A percentile compares a stretch with the other conserved stretches of the same genome.
Evolutionary conservation across 2,113 vertebrate species (phyloP).

Genomic region (Elanoides forficatus): DNA sequence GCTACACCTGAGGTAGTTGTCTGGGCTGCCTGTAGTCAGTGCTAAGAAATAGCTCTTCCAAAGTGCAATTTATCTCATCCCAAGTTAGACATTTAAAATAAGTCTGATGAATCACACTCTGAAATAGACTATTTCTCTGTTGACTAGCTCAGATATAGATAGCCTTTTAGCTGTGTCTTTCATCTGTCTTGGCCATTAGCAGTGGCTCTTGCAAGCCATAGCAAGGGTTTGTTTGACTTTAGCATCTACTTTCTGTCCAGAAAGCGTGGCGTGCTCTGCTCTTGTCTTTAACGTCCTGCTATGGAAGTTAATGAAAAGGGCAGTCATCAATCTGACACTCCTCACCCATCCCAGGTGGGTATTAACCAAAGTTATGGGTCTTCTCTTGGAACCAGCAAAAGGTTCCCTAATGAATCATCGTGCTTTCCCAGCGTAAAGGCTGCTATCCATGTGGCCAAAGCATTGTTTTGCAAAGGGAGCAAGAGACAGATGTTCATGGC

Average conservation of each 20-base stretch:
- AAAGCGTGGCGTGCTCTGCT: fast-evolving
- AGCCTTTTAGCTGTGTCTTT: not conserved
- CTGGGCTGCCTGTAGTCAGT: not conserved
- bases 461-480: fast-evolving
- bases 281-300: not conserved
- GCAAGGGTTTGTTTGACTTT: not conserved
- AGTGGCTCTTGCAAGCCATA: not conserved
- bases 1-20: not conserved
- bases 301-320: not conserved
- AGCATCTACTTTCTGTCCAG: not conserved
- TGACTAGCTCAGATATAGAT: not conserved
- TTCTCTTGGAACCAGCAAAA: not conserved
- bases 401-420: fast-evolving
- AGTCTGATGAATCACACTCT: not conserved
- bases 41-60: slow-evolving; percentile 1
- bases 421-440: not conserved
- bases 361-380: not conserved
- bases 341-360: not conserved
- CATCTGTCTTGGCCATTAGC: not conserved
- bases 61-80: not conserved
- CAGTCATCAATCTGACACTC: fast-evolving
- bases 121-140: not conserved
- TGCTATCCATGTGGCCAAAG: fast-evolving
- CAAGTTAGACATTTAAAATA: not conserved
- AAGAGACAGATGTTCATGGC: fast-evolving